Evolutionary conservation across 2,113 vertebrate genomes (phyloP).

Genomic region (Hassar affinis): DNA sequence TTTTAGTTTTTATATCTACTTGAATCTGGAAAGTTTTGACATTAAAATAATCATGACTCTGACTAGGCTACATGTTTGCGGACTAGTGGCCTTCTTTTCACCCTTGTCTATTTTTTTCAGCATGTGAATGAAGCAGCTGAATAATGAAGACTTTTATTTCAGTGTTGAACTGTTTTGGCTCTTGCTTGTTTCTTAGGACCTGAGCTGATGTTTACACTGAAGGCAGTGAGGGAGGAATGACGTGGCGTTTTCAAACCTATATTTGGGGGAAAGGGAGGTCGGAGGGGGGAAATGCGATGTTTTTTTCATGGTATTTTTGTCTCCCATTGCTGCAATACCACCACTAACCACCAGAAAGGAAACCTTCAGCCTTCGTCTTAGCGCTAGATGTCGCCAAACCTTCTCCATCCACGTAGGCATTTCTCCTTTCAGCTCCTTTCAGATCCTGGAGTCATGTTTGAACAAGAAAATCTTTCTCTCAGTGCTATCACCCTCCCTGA

Average conservation of each 20-base stretch:
- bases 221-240: constrained; percentile 62
- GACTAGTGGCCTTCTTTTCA: not conserved
- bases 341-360: constrained; percentile 54
- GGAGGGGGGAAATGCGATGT: constrained; percentile 48
- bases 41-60: not conserved
- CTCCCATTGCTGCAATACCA: constrained; percentile 55
- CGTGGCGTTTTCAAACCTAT: constrained; percentile 72
- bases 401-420: constrained; percentile 25
- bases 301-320: constrained; percentile 63
- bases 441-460: constrained; percentile 53
- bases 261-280: constrained; percentile 66
- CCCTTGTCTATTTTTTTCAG: not conserved
- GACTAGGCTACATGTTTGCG: not conserved
- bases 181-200: not conserved
- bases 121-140: not conserved
- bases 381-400: constrained; percentile 43
- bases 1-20: not conserved
- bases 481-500: not conserved
- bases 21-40: not conserved
- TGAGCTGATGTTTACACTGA: constrained; percentile 9
- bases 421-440: constrained; percentile 4
- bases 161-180: not conserved
- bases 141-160: not conserved
- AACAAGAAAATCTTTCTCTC: constrained; percentile 60
- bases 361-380: not conserved